These are phyloP conservation scores for Enteromius viviparus DNA, from an alignment of 2,797 vertebrate genomes.

Conservation along the genomic window DNA sequence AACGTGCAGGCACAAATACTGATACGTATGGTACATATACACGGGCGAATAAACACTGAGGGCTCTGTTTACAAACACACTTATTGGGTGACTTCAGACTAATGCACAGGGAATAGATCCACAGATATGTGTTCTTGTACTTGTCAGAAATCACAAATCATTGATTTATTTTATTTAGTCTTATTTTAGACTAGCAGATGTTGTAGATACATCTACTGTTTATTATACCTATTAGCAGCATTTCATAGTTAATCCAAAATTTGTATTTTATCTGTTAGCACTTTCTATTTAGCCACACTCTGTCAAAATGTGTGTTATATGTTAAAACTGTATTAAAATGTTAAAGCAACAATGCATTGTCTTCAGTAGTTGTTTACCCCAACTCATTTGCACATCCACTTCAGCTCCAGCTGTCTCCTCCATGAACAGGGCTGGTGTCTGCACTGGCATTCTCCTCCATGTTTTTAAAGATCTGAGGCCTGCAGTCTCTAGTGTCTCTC, in stretches of 20 bases:
- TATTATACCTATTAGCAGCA: neutral
- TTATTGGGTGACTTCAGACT: neutral
- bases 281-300: neutral
- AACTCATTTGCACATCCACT: slow-evolving; percentile 18
- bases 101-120: neutral
- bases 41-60: neutral
- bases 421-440: slow-evolving; percentile 14
- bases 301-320: neutral
- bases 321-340: neutral
- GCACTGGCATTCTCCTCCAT: slow-evolving; percentile 8
- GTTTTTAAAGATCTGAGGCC: slow-evolving; percentile 17
- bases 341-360: neutral
- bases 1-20: neutral
- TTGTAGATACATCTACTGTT: neutral
- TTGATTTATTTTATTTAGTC: neutral
- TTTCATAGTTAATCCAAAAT: neutral
- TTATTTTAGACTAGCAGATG: neutral
- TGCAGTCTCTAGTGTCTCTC: slow-evolving; percentile 9
- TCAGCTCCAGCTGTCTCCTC: slow-evolving; percentile 17
- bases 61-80: neutral
- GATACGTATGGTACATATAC: neutral
- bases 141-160: neutral
- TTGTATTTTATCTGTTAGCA: neutral
- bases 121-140: neutral
- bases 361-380: neutral